Evolutionary conservation across 2,797 vertebrate species (phyloP).

Genomic region (Pangasius djambal): DNA sequence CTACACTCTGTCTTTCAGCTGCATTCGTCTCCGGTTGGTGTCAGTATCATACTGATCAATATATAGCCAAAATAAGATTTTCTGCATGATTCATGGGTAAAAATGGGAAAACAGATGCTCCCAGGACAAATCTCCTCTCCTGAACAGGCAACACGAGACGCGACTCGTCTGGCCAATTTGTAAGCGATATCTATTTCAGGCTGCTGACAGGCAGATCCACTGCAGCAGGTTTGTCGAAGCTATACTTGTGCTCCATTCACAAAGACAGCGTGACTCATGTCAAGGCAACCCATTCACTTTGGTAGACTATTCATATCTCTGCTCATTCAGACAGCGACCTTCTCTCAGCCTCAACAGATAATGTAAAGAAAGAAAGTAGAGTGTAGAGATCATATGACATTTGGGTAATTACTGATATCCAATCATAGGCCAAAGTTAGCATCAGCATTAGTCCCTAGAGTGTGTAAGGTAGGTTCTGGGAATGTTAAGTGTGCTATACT

Average conservation of each 20-base stretch:
- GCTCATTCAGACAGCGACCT: conserved; percentile 36
- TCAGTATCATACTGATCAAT: conserved; percentile 42
- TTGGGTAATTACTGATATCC: conserved; percentile 15
- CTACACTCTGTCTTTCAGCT: not conserved
- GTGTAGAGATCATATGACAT: conserved; percentile 24
- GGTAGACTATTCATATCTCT: conserved; percentile 38
- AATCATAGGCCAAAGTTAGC: conserved; percentile 41
- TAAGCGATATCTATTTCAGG: conserved; percentile 54
- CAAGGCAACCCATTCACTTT: conserved; percentile 51
- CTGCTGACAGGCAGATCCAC: conserved; percentile 46
- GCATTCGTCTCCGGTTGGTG: conserved; percentile 13
- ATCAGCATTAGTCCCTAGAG: conserved; percentile 71
- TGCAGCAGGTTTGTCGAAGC: conserved; percentile 48
- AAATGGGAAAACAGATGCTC: conserved; percentile 48
- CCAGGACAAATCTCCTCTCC: conserved; percentile 28
- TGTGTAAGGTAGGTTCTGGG: conserved; percentile 69
- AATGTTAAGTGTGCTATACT: conserved; percentile 76
- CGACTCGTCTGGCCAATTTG: conserved; percentile 43
- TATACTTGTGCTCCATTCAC: conserved; percentile 52
- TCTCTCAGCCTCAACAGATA: not conserved
- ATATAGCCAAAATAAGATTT: conserved; percentile 45
- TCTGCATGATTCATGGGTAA: conserved; percentile 42
- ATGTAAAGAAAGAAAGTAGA: conserved; percentile 11
- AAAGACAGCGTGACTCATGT: conserved; percentile 52
- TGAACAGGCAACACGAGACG: conserved; percentile 48